Percentiles rank a stretch among this genome's conserved stretches.
Conservation (phyloP, 2,113 vertebrate genomes). For the Sterrhoptilus dennistouni region DNA sequence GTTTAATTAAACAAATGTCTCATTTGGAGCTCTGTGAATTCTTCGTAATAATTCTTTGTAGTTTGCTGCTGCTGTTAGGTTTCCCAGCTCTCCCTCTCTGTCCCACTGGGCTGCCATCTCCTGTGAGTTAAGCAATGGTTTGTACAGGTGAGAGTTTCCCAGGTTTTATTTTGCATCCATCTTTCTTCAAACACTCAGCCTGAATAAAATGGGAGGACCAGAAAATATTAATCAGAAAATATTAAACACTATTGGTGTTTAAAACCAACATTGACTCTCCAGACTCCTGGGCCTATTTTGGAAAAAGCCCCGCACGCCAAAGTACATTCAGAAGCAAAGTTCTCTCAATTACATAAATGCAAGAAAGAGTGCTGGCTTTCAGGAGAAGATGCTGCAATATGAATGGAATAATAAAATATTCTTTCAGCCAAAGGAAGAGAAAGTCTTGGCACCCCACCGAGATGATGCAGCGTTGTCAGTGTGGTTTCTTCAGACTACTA, state of each 20-base stretch:
- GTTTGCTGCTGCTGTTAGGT: neutral
- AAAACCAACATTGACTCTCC: neutral
- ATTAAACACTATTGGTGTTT: neutral
- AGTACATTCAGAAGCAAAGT: neutral
- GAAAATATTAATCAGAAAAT: neutral
- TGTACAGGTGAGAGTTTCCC: neutral
- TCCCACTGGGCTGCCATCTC: neutral
- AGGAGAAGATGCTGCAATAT: neutral
- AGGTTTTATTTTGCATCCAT: neutral
- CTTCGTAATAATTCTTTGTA: neutral
- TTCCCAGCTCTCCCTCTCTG: neutral
- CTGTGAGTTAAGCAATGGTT: neutral
- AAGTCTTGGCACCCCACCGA: neutral
- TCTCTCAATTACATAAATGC: neutral
- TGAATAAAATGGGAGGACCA: neutral
- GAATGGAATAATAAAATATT: conserved; percentile 15
- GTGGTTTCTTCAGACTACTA: conserved; percentile 49
- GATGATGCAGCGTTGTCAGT: neutral
- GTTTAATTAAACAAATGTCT: neutral
- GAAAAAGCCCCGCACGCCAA: neutral
- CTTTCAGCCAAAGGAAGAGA: neutral
- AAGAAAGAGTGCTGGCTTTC: neutral
- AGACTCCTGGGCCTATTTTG: neutral
- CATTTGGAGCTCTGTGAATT: neutral
- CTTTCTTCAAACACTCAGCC: neutral